Conservation (phyloP, 2,888 invertebrate genomes). For the Adineta ricciae region DNA sequence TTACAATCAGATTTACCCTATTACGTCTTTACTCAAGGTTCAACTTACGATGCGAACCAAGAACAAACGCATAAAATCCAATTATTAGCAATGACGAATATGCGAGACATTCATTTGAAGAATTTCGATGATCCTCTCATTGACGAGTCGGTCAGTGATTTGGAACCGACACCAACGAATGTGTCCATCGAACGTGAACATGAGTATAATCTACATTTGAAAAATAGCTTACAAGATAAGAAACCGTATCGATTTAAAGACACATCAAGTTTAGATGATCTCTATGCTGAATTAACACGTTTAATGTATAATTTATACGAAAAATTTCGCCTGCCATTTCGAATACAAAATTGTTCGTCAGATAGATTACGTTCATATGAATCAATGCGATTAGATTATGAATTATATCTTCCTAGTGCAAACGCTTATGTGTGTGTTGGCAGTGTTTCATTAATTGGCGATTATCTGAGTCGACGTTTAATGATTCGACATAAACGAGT, state of each 20-base stretch:
- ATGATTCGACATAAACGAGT: slow-evolving; percentile 8
- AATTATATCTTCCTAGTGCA: slow-evolving; percentile 8
- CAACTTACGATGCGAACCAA: background rate
- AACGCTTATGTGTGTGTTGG: background rate
- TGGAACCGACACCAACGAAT: background rate
- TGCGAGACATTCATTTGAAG: slow-evolving; percentile 10
- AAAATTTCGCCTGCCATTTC: background rate
- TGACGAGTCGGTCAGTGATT: background rate
- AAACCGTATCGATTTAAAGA: background rate
- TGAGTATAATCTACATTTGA: background rate
- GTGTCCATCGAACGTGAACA: background rate
- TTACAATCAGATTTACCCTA: background rate
- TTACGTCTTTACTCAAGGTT: background rate
- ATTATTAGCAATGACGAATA: slow-evolving; percentile 2
- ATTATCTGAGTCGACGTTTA: slow-evolving; percentile 19
- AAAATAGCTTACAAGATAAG: background rate
- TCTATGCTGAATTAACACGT: slow-evolving; percentile 3
- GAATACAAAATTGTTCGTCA: background rate
- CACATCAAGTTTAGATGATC: slow-evolving; percentile 19
- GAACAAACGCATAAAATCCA: slow-evolving; percentile 13
- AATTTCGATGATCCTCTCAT: slow-evolving; percentile 6
- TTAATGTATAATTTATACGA: slow-evolving; percentile 17
- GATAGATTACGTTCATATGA: slow-evolving; percentile 5
- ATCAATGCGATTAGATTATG: background rate
- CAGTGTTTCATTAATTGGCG: background rate